Evolutionary conservation across 2,888 invertebrate genomes (phyloP), one percentile per base, ranked within the genome.

Genomic region (Dynastes maya): DNA sequence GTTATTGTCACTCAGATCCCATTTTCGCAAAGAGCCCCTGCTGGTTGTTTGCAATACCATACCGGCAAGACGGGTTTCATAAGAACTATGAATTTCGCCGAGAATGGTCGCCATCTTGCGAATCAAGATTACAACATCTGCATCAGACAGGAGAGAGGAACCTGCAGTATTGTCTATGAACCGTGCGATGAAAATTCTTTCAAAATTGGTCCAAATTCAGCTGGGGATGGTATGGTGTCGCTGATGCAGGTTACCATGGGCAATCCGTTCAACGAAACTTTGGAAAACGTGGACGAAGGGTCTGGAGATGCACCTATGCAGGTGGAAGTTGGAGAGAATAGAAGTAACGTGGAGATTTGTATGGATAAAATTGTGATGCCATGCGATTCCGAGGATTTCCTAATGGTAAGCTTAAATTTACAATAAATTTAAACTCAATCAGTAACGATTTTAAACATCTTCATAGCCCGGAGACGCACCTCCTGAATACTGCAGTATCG

Each of bases 351-450:
- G 55, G 89, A 89, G 81, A 87, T 91, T 0, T 96, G 96, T 85
- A 89, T 89, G 13, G 95, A 96, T 86, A 91, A 94, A 70, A 92
- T 96, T 68, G 92, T 95, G 0, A 93, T 96, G 89, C 95, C 96
- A 0, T 96, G 96, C 84, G 95, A 96, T 85, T 93, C 94, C 77
- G 96, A 96, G 85, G 96, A 96, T 86, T 94, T 96, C 85, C 91
- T 96, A 79, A 93, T 93, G 90, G 95, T 92, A 82, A 89, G 89
- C 40, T 27, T 9, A 45, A 8, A 45, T 45, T 45, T 8, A 45
- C 45, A 8, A 45, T 45, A 45, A 45, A 1, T 45, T 45, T 9
- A 45, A 45, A 45, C 5, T 37, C 32, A 37, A 37, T 37, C 32
- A 37, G 45, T 2, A 8, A 45, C 8, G 8, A 45, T 6, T 11